Conservation (phyloP, 2,113 vertebrate species). For the Oostethus manadensis region DNA sequence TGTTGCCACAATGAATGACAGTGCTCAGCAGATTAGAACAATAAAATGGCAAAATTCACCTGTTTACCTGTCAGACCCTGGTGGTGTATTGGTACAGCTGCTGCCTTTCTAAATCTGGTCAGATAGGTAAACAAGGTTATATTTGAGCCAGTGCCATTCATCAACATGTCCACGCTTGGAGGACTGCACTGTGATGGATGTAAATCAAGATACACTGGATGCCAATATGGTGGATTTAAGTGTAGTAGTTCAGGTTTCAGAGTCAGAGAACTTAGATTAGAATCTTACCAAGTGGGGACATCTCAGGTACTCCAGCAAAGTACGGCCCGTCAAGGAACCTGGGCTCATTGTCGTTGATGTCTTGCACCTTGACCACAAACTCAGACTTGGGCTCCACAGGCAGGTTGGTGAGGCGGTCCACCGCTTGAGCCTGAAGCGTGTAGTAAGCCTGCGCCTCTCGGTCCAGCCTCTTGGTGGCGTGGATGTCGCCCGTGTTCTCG, state of each 20-base stretch:
- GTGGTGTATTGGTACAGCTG: too few relatives aligned
- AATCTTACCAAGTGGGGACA: conserved; percentile 90
- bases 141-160: conserved; percentile 50
- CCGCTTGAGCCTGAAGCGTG: conserved; percentile 85
- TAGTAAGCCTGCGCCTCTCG: conserved; percentile 95
- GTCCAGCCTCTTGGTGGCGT: conserved; percentile 92
- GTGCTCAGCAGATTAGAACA: too few relatives aligned
- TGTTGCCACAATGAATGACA: too few relatives aligned
- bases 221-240: conserved; percentile 6
- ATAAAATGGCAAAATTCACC: too few relatives aligned
- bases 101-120: too few relatives aligned
- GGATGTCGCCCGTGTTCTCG: conserved; percentile 95
- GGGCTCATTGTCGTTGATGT: conserved; percentile 97
- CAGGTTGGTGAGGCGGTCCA: conserved; percentile 83
- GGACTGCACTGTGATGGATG: conserved; percentile 40
- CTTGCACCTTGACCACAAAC: conserved; percentile 96
- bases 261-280: neutral
- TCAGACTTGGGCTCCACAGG: conserved; percentile 89
- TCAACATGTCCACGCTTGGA: conserved; percentile 38
- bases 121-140: neutral
- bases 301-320: conserved; percentile 87
- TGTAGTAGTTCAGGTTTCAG: too few relatives aligned
- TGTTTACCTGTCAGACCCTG: too few relatives aligned
- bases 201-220: conserved; percentile 35
- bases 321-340: conserved; percentile 94